phyloP scores from a whole-genome alignment of 2,797 vertebrate genomes.

The Mastacembelus armatus region DNA sequence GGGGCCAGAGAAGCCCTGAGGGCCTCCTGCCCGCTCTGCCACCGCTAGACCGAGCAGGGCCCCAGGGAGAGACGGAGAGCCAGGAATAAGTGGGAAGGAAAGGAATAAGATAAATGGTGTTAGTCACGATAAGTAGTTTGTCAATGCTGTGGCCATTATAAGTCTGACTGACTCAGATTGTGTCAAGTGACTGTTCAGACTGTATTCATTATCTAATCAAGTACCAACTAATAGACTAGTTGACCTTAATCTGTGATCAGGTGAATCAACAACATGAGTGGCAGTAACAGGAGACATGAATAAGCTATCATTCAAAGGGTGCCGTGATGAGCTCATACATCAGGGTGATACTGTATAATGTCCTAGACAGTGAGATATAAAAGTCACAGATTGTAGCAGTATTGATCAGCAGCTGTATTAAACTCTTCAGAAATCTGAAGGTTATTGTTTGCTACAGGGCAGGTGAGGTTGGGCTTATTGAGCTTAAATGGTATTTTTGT shows the following conservation, averaged over 20 bases:
- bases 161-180: neutral
- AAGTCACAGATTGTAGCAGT: neutral
- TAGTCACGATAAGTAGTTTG: neutral
- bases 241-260: neutral
- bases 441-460: neutral
- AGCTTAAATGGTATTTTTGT: no score
- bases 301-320: no score
- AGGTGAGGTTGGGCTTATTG: neutral
- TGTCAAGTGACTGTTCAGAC: neutral
- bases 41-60: constrained; percentile 33
- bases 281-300: neutral
- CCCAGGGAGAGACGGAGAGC: constrained; percentile 37
- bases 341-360: neutral
- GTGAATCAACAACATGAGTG: no score
- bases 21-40: constrained; percentile 34
- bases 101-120: neutral
- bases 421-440: neutral
- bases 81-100: constrained; percentile 9
- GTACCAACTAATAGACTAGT: neutral
- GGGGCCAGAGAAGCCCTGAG: constrained; percentile 40
- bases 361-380: neutral
- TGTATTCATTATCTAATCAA: neutral
- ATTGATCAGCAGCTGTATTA: neutral
- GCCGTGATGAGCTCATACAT: neutral
- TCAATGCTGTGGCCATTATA: neutral